Evolutionary conservation across 2,888 invertebrate genomes (phyloP), one percentile per base, ranked within the genome.

Genomic region (Drosophila paranaensis): DNA sequence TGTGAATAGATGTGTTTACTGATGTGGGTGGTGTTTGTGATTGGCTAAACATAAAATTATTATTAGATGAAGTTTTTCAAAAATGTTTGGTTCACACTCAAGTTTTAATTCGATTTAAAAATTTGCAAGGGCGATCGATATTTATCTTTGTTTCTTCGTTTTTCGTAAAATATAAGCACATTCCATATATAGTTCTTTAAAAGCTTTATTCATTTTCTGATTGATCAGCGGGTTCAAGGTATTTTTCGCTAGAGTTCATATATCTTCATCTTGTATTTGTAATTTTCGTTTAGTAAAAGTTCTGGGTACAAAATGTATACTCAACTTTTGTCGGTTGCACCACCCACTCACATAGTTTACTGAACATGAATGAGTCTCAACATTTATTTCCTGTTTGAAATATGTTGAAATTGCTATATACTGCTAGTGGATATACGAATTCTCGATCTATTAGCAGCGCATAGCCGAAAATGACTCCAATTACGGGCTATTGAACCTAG

Each of bases 401-500:
- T 13, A 25, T 45, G 30, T 48, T 25, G 30, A 43, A 39, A 48
- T 71, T 13, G 35, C 3, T 60, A 25, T 53, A 40, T 48, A 50
- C 30, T 37, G 27, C 39, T 35, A 35, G 16, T n/a, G 16, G 42
- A 40, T 25, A 16, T 42, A 33, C 37, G n/a, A 48, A 40, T 55
- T 55, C 51, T 10, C 37, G 61, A 39, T 56, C 60, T 60, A 74
- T 74, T 71, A 74, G 61, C 66, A 74, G 60, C 48, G 43, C 60
- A 63, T 72, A 67, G 58, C 53, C 60, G 50, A 82, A 77, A 79
- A 50, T 64, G 64, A 60, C 54, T 73, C 65, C 57, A 78, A 86
- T 83, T 80, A 62, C 60, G 82, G 85, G 79, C 85, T 82, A 77
- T 80, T 88, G 88, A 84, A 84, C 84, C 86, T 84, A 86, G 86